Evolutionary conservation across 2,888 invertebrate genomes (phyloP), one percentile per base, ranked within the genome.

Genomic region (Napeogenes inachia): DNA sequence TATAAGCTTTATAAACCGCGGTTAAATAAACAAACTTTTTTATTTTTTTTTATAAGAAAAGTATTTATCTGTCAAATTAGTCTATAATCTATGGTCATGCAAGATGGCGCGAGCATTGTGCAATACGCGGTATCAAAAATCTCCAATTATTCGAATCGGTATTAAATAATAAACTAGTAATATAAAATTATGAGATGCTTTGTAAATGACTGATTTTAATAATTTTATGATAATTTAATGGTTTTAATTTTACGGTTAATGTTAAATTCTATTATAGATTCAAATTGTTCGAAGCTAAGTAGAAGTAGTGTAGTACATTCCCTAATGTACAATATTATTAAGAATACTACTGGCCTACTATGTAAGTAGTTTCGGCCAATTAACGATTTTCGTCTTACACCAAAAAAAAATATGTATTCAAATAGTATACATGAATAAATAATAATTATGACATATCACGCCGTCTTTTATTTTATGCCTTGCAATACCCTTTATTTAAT

Each of bases 351-450:
- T 79, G 84, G 82, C 85, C 84, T 82, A 83, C 71, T 74, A 73
- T 75, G 70, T 73, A 73, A 75, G 73, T 76, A 71, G 68, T 63
- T 54, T 46, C 63, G 81, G 85, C 79, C 82, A 78, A 70, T 76
- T 75, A 75, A 85, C 84, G 82, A 80, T 78, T 83, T 84, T 83
- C 82, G 77, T 84, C 83, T 82, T 84, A 85, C 84, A 88, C 87
- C 89, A 87, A 89, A 87, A 86, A 87, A 70, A 50, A 50, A 85
- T 84, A 84, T 87, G 85, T 87, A 87, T 87, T 84, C 80, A 84
- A 85, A 83, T 84, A 82, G 83, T 86, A 84, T 83, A 85, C 81
- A 84, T 78, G 77, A 88, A 80, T 84, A 85, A 85, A 85, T 82
- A 73, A 74, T 73, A 79, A 84, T 82, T 80, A 84, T 79, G 79